phyloP scores from a whole-genome alignment of 2,797 vertebrate species.

The Anguilla pacifica region DNA sequence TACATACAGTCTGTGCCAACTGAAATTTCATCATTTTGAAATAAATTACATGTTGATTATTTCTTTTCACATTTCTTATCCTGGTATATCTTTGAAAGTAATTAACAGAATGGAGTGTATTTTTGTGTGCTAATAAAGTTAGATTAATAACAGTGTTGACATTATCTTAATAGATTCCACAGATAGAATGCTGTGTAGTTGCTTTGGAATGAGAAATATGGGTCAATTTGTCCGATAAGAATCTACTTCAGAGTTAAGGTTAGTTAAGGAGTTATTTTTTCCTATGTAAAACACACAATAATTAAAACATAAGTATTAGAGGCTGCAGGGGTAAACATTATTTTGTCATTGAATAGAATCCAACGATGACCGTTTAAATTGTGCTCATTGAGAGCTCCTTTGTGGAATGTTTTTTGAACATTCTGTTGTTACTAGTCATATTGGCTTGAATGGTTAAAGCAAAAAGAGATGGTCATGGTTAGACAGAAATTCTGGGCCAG shows the following conservation, averaged over 20 bases:
- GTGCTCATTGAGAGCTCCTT: neutral
- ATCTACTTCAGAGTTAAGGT: neutral
- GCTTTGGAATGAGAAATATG: neutral
- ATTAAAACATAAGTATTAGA: neutral
- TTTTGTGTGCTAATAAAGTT: slow-evolving; percentile 21
- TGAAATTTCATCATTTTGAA: neutral
- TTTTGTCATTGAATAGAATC: neutral
- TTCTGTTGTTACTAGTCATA: neutral
- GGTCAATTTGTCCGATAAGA: neutral
- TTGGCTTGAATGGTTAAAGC: neutral
- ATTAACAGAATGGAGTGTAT: neutral
- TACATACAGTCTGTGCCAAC: neutral
- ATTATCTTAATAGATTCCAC: neutral
- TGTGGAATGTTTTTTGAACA: neutral
- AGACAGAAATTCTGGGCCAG: neutral
- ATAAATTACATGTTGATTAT: neutral
- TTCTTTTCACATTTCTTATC: neutral
- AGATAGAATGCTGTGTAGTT: neutral
- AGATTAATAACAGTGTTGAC: neutral
- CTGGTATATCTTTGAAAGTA: neutral
- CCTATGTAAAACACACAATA: neutral
- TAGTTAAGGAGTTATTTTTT: neutral
- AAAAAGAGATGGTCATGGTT: neutral
- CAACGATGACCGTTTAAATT: neutral
- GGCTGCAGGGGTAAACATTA: neutral